Evolutionary conservation across 2,113 vertebrate species (phyloP).

Genomic region (Phoxinus phoxinus): DNA sequence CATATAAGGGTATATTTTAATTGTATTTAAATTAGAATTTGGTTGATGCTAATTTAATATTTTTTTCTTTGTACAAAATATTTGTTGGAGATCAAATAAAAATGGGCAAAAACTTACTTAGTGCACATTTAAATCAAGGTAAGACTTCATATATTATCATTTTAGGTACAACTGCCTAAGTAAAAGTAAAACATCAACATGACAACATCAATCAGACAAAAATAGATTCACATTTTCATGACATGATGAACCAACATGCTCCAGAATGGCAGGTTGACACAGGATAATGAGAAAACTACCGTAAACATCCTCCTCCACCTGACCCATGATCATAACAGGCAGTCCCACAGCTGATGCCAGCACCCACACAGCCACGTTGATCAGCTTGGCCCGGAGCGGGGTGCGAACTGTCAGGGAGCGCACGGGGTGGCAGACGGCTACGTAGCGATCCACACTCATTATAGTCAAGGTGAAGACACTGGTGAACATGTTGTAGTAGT

Average conservation of each 20-base stretch:
- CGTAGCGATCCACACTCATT: conserved; percentile 58
- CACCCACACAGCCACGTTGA: conserved; percentile 57
- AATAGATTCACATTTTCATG: not conserved
- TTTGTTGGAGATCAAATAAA: too few species aligned
- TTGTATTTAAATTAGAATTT: not conserved
- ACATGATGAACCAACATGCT: not conserved
- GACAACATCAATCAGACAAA: not conserved
- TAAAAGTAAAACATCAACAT: not conserved
- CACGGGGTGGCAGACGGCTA: conserved; percentile 58
- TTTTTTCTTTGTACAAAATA: not conserved
- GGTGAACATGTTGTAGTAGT: conserved; percentile 63
- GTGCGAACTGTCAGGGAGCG: conserved; percentile 52
- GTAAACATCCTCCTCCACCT: conserved; percentile 47
- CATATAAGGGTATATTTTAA: not conserved
- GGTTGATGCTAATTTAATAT: not conserved
- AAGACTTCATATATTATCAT: not conserved
- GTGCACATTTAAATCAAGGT: not conserved
- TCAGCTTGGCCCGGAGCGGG: conserved; percentile 51
- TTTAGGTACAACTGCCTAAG: not conserved
- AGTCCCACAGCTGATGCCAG: conserved; percentile 55
- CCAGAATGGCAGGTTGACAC: not conserved
- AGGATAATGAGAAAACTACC: conserved; percentile 37
- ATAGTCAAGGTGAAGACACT: conserved; percentile 58
- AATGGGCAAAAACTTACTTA: not conserved
- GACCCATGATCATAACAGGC: conserved; percentile 58